These are phyloP conservation scores for Acleris sparsana DNA, from an alignment of 2,888 invertebrate species.

Conservation along the genomic window DNA sequence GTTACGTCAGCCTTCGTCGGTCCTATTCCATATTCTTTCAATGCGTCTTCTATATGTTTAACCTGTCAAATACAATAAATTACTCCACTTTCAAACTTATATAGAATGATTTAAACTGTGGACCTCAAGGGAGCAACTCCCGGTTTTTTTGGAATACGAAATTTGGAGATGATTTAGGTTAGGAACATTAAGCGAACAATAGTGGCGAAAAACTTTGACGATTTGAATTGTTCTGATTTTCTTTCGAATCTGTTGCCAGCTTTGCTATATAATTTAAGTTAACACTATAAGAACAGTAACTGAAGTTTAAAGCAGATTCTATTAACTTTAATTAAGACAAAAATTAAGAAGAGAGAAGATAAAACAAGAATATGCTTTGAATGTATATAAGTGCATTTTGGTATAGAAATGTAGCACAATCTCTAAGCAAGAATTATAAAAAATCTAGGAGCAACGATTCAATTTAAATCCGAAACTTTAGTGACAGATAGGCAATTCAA, in stretches of 20 bases:
- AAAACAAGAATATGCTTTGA: too few relatives aligned
- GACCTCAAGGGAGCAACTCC: conserved; percentile 22
- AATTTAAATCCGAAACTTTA: too few relatives aligned
- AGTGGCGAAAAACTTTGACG: conserved; percentile 16
- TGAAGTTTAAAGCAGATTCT: too few relatives aligned
- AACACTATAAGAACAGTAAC: too few relatives aligned
- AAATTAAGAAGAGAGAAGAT: too few relatives aligned
- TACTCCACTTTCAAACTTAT: conserved; percentile 29
- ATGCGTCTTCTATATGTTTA: conserved; percentile 87
- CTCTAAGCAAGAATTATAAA: too few relatives aligned
- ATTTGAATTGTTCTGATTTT: conserved; percentile 24
- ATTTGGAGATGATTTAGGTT: conserved; percentile 26
- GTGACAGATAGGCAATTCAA: too few relatives aligned
- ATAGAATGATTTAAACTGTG: conserved; percentile 34
- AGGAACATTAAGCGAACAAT: conserved; percentile 29
- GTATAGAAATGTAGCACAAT: too few relatives aligned
- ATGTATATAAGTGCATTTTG: too few relatives aligned
- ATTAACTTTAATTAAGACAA: too few relatives aligned
- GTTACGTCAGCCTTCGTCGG: conserved; percentile 65
- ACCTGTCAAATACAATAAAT: conserved; percentile 61
- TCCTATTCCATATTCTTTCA: conserved; percentile 85
- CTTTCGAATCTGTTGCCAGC: not conserved
- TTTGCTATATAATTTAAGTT: not conserved
- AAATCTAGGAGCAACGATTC: too few relatives aligned
- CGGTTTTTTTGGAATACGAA: conserved; percentile 20